Evolutionary conservation across 2,888 invertebrate genomes (phyloP).

Genomic region (Beris morrisii): DNA sequence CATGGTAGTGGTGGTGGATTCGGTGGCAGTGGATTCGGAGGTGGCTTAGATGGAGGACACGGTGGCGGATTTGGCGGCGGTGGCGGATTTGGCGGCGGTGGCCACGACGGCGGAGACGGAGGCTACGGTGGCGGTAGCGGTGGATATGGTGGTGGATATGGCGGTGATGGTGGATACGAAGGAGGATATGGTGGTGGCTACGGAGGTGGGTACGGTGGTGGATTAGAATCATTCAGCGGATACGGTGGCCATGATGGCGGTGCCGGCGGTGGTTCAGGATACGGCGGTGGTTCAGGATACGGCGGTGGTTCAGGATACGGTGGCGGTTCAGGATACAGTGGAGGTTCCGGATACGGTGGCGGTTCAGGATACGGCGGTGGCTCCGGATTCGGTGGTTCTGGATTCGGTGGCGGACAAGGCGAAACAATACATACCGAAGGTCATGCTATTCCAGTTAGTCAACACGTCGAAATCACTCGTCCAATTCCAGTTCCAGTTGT

Average conservation of each 20-base stretch:
- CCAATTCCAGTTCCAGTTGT: slow-evolving; percentile 67
- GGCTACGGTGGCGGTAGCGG: slow-evolving; percentile 11
- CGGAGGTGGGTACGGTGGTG: slow-evolving; percentile 2
- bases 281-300: slow-evolving; percentile 24
- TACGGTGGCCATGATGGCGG: slow-evolving; percentile 1
- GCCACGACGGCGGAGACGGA: slow-evolving; percentile 20
- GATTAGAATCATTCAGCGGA: slow-evolving; percentile 6
- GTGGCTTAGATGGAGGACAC: slow-evolving; percentile 10
- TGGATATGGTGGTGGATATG: slow-evolving; percentile 27
- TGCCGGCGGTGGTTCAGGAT: slow-evolving; percentile 11
- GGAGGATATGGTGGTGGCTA: neutral
- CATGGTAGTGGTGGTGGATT: slow-evolving; percentile 9
- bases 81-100: slow-evolving; percentile 20
- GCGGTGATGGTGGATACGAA: slow-evolving; percentile 12
- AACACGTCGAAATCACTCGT: slow-evolving; percentile 62
- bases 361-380: slow-evolving; percentile 9
- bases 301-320: neutral
- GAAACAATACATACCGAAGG: slow-evolving; percentile 35
- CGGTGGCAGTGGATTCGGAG: slow-evolving; percentile 24
- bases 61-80: slow-evolving; percentile 21
- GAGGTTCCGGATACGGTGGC: neutral
- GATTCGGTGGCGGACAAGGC: slow-evolving; percentile 20
- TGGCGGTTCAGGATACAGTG: slow-evolving; percentile 3
- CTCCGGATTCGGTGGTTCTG: slow-evolving; percentile 15
- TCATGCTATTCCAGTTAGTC: slow-evolving; percentile 55